phyloP scores from a whole-genome alignment of 2,888 invertebrate genomes.

The Belgica antarctica region DNA sequence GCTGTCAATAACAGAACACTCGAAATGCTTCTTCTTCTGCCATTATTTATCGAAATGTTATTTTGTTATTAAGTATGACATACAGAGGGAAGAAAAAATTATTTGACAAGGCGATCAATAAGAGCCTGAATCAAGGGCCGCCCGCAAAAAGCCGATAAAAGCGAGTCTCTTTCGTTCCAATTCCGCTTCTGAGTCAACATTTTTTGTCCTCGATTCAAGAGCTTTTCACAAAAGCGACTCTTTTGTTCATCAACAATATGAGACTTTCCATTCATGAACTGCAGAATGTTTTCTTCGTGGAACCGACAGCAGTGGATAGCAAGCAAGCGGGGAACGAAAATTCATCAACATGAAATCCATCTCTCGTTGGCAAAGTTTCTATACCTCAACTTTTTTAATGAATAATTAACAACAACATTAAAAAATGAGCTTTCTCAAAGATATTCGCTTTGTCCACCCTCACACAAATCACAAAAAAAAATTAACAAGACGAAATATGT shows the following conservation, averaged over 20 bases:
- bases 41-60: constrained; percentile 42
- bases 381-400: neutral
- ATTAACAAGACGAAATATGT: no score
- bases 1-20: constrained; percentile 36
- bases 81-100: constrained; percentile 13
- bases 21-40: constrained; percentile 25
- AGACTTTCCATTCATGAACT: constrained; percentile 21
- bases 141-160: neutral
- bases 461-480: neutral
- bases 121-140: neutral
- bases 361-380: no score
- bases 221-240: constrained; percentile 20
- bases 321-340: neutral
- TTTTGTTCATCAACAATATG: constrained; percentile 38
- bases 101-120: constrained; percentile 24
- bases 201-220: constrained; percentile 1
- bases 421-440: neutral
- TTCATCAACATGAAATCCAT: neutral
- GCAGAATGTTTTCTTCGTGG: neutral
- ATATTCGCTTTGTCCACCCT: neutral
- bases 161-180: neutral
- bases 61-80: constrained; percentile 35
- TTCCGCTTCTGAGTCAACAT: constrained; percentile 23
- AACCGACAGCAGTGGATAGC: no score
- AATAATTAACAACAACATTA: neutral